Evolutionary conservation across 2,113 vertebrate species (phyloP).

Genomic region (Upupa epops): DNA sequence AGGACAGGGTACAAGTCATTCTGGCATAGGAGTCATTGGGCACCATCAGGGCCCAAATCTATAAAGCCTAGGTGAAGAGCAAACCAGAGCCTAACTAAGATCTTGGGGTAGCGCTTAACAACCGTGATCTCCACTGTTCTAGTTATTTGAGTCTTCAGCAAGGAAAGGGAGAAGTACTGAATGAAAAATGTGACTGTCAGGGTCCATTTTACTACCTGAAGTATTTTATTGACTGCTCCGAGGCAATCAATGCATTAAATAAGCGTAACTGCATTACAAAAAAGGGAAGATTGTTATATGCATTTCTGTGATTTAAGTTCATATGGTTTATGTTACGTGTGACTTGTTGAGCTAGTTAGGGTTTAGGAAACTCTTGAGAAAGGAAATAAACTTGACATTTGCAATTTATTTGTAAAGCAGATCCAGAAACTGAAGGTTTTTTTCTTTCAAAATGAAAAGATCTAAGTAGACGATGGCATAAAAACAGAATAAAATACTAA

Average conservation of each 20-base stretch:
- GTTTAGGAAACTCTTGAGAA: constrained; percentile 41
- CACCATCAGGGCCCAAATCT: neutral
- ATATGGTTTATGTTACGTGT: constrained; percentile 14
- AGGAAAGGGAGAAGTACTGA: neutral
- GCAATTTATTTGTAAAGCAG: constrained; percentile 29
- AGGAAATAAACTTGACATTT: constrained; percentile 26
- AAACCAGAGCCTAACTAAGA: neutral
- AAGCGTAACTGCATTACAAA: constrained; percentile 5
- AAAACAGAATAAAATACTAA: neutral
- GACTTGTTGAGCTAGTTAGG: constrained; percentile 28
- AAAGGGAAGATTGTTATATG: neutral
- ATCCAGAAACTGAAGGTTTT: neutral
- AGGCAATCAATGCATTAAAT: constrained; percentile 25
- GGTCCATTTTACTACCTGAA: neutral
- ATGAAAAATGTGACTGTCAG: neutral
- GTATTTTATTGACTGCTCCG: constrained; percentile 19
- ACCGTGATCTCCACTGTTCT: neutral
- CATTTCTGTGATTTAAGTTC: constrained; percentile 29
- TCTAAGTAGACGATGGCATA: neutral
- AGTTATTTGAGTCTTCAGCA: neutral
- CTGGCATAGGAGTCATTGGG: too few species aligned
- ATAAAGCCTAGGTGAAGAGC: neutral
- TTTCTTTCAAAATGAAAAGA: neutral
- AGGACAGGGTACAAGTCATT: neutral
- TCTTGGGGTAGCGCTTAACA: neutral